A percentile compares a stretch with the other conserved stretches of the same genome.
Evolutionary conservation across 2,797 vertebrate species (phyloP).

Genomic region (Brachymystax lenok): DNA sequence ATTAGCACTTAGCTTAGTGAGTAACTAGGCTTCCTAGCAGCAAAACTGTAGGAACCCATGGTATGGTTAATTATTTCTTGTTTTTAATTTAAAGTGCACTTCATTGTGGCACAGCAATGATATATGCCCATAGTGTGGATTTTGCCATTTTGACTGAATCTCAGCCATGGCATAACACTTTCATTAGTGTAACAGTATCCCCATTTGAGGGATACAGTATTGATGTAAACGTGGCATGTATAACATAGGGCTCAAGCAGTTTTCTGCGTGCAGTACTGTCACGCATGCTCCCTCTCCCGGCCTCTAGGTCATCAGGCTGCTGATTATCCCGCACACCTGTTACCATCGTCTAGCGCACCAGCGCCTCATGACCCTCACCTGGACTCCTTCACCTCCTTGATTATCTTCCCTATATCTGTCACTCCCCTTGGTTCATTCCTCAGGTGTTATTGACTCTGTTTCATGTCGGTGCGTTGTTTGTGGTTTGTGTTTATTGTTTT

Average conservation of each 20-base stretch:
- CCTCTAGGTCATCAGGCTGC: too few species aligned
- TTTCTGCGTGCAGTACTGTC: conserved; percentile 5
- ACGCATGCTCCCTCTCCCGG: too few species aligned
- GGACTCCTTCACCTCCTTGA: too few species aligned
- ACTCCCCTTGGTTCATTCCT: too few species aligned
- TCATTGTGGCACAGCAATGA: background rate
- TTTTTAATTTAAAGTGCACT: background rate
- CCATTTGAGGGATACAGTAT: background rate
- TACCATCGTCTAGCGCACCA: too few species aligned
- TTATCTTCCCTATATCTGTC: too few species aligned
- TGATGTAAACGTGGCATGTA: background rate
- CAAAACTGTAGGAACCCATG: background rate
- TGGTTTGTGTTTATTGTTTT: too few species aligned
- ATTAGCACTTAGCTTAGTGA: background rate
- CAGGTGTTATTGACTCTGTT: too few species aligned
- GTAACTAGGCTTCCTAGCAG: background rate
- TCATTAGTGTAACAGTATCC: background rate
- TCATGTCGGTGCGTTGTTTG: too few species aligned
- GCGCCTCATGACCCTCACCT: too few species aligned
- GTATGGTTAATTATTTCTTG: background rate
- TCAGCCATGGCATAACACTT: background rate
- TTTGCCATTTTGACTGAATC: background rate
- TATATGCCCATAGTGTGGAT: background rate
- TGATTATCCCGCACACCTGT: too few species aligned
- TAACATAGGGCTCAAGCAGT: background rate